Evolutionary conservation across 1,140 invertebrate species (phyloP).

Genomic region (Agrypnia vestita): DNA sequence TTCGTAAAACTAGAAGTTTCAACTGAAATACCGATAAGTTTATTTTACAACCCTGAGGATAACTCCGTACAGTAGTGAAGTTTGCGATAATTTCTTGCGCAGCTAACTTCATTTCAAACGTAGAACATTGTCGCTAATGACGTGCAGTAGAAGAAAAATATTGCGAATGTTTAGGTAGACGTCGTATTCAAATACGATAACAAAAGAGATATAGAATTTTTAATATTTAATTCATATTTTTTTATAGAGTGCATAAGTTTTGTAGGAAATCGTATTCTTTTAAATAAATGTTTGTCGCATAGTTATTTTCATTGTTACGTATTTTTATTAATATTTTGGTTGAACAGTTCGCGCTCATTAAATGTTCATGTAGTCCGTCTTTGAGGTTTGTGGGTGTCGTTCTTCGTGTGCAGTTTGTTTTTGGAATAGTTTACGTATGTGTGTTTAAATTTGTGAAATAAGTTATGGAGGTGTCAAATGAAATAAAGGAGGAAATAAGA

Average conservation of each 20-base stretch:
- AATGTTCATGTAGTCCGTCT: conserved; percentile 36
- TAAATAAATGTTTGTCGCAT: conserved; percentile 41
- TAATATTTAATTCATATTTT: conserved; percentile 12
- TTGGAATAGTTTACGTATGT: conserved; percentile 21
- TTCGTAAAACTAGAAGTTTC: too few species aligned
- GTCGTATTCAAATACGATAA: conserved; percentile 43
- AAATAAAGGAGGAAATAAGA: conserved; percentile 77
- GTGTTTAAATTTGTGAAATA: conserved; percentile 36
- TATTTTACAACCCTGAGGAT: too few species aligned
- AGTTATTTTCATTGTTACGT: conserved; percentile 54
- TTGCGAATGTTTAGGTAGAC: conserved; percentile 45
- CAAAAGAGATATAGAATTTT: conserved; percentile 37
- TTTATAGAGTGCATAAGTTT: conserved; percentile 20
- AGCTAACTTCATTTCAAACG: conserved; percentile 41
- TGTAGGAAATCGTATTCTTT: neutral
- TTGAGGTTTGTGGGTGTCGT: conserved; percentile 43
- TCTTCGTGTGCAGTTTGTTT: conserved; percentile 21
- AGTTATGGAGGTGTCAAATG: conserved; percentile 78
- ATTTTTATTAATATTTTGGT: conserved; percentile 50
- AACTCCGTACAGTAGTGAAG: conserved; percentile 14
- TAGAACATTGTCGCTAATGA: conserved; percentile 46
- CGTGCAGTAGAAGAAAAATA: conserved; percentile 36
- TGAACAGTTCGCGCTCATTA: conserved; percentile 49
- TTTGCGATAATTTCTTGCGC: conserved; percentile 30
- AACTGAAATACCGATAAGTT: too few species aligned